Evolutionary conservation across 2,113 vertebrate species (phyloP).

Genomic region (Dromaius novaehollandiae): DNA sequence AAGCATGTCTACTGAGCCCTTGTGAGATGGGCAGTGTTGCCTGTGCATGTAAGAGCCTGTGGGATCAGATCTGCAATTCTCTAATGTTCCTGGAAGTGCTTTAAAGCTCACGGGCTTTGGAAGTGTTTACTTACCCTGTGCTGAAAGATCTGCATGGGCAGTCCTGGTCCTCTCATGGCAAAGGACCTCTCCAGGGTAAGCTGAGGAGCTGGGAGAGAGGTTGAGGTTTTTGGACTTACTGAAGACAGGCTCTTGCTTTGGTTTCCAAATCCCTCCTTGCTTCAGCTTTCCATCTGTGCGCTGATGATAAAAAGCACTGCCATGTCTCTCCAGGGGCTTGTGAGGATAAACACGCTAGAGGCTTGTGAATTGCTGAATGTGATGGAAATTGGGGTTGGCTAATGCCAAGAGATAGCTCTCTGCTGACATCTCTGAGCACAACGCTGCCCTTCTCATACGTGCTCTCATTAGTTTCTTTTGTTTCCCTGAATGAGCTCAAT

Average conservation of each 20-base stretch:
- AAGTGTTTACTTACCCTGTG: rapidly evolving
- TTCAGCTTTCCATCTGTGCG: neutral
- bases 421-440: neutral
- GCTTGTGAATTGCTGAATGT: rapidly evolving
- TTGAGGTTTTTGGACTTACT: rapidly evolving
- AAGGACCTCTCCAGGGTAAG: rapidly evolving
- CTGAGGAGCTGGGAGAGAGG: neutral
- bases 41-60: rapidly evolving
- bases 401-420: neutral
- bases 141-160: neutral
- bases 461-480: too few species aligned
- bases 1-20: neutral
- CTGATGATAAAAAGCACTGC: rapidly evolving
- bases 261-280: neutral
- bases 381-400: rapidly evolving
- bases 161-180: rapidly evolving
- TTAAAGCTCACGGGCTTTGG: neutral
- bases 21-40: neutral
- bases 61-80: rapidly evolving
- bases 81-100: neutral
- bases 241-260: neutral
- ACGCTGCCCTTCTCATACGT: rapidly evolving
- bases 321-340: neutral
- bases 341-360: neutral
- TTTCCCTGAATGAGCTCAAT: rapidly evolving